Base-by-base conservation (phyloP, 92 coral and sea anemone species). In the Anthopleura xanthogrammica region DNA sequence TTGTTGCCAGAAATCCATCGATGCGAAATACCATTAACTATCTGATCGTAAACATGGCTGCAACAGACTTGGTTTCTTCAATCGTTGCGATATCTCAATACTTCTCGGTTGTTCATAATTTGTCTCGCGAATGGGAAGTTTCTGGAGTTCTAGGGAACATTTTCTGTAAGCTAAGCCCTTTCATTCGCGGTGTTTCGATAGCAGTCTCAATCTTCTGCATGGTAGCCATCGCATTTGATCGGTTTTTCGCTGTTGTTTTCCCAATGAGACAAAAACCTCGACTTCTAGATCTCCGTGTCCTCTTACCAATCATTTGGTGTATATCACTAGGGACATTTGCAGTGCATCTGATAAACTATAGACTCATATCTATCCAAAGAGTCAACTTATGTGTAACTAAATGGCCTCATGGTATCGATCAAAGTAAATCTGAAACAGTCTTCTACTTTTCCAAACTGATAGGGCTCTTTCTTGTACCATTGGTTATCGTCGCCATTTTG, bases 221-320 rank as follows among this genome's bases (percentile, higher is more conserved):
- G 86, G 65, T 73, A 12, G 74, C 52, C 12, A 83, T 83, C 43
- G 86, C 79, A 23, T 73, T 83, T 73, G 86, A 83, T 75, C 86
- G 86, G 11, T 60, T 83, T 70, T 83, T 83, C 60, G 86, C 86
- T 83, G 86, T 83, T n/a, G 73, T 83, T 54, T 83, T 36, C 68
- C 86, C 86, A 23, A 55, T 83, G 73, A 70, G 57, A 36, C 24
- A 19, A 7, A 41, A 74, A 3, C 86, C 86, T n/a, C 71, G 86
- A 16, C 13, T 83, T 19, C 46, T 83, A 13, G 74, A 73, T n/a
- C 41, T 75, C 19, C 86, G 86, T 12, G 8, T 83, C 13, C 70
- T 65, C 14, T 52, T 83, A 41, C 79, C 86, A 10, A 24, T 41
- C 14, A 57, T 73, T 2, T 83, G 86, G 86, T 12, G 58, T 7